Conservation (phyloP, 2,113 vertebrate species). For the Furnarius figulus region DNA sequence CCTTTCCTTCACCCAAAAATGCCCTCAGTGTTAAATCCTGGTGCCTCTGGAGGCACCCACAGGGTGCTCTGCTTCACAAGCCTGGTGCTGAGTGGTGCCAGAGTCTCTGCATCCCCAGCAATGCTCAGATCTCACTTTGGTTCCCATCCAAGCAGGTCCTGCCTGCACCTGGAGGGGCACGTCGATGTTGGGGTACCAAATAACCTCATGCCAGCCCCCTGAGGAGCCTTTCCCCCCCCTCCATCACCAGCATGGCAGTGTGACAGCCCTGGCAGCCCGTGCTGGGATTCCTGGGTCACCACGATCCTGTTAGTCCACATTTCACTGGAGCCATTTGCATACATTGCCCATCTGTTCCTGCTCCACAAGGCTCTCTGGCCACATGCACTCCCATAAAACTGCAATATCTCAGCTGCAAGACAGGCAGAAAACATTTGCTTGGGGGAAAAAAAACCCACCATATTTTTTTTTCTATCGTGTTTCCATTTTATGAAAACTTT, state of each 20-base stretch:
- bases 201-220: background rate
- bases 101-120: background rate
- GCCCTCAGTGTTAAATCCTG: background rate
- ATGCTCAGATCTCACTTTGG: background rate
- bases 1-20: background rate
- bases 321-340: background rate
- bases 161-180: background rate
- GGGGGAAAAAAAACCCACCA: background rate
- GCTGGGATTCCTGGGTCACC: background rate
- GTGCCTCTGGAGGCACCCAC: background rate
- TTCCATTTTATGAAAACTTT: background rate
- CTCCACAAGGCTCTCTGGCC: background rate
- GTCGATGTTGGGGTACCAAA: fast-evolving
- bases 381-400: background rate
- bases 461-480: background rate
- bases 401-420: background rate
- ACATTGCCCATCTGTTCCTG: conserved; percentile 20
- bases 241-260: background rate
- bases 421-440: background rate
- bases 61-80: background rate
- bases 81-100: background rate
- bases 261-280: background rate
- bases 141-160: background rate
- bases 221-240: background rate
- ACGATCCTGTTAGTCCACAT: background rate